Base-by-base conservation (phyloP, 2,797 vertebrate genomes). In the Onychomys leucogaster region DNA sequence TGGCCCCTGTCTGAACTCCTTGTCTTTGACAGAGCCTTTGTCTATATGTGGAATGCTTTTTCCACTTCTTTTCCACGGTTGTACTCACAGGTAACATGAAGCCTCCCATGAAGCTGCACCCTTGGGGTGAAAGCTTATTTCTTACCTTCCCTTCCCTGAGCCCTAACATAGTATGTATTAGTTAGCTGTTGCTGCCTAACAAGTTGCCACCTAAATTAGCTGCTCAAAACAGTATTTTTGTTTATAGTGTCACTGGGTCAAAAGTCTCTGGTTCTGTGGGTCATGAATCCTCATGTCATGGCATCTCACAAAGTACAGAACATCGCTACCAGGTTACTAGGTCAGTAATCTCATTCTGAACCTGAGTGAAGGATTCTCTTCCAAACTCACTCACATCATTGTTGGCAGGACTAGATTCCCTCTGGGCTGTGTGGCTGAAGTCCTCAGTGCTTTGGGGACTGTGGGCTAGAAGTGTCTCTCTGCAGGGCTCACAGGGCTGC, bases 131-230 rank as follows among this genome's bases (percentile, higher is more conserved):
- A 32, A 21, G 12, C n/a, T 32, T 37, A 10, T 46, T 61, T 93
- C n/a, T 81, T 81, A n/a, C 23, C 41, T 71, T 76, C 34, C 59
- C 12, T 32, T 76, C 65, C 73, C 32, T 82, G 37, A n/a, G 67
- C 55, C 29, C 10, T 8, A 37, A 25, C 1, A 2, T 46, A 43
- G n/a, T 17, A 41, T 23, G 1, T 75, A 49, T 59, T 34, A 9
- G 37, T 80, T 81, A 75, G 46, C 57, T 86, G 9, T 46, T 57
- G n/a, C 41, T 77, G 32, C 16, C n/a, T 86, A 92, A 37, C 17
- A 77, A 85, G 41, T 86, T 65, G 69, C 46, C 59, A 23, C 80
- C 34, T 83, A 83, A 63, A 6, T 81, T 63, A 93, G 73, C 29
- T 75, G 17, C 16, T 91, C 49, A 63, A 76, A 46, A 86, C 49